Conservation (phyloP, 2,888 invertebrate species). For the Tiliacea aurago region DNA sequence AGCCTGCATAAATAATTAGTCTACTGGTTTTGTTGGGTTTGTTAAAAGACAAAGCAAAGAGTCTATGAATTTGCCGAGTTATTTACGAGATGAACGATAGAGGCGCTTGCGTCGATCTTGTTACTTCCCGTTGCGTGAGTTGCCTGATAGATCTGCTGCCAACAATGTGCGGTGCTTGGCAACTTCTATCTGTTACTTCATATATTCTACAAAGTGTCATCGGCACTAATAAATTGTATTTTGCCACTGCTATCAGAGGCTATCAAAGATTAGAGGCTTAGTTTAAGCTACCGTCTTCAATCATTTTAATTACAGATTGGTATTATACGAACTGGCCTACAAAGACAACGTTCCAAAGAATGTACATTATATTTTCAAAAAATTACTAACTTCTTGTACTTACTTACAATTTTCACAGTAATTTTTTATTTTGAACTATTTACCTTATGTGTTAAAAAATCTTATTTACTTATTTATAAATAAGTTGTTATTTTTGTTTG, state of each 20-base stretch:
- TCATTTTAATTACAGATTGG: slow-evolving; percentile 7
- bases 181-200: slow-evolving; percentile 33
- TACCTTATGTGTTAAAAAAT: slow-evolving; percentile 5
- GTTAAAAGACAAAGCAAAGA: background rate
- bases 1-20: background rate
- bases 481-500: slow-evolving; percentile 75
- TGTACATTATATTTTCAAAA: background rate
- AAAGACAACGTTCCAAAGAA: background rate
- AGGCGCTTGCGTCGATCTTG: slow-evolving; percentile 42
- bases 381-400: background rate
- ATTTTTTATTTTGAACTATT: slow-evolving; percentile 19
- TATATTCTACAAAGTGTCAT: slow-evolving; percentile 47
- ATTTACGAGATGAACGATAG: slow-evolving; percentile 14
- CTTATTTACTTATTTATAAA: slow-evolving; percentile 28
- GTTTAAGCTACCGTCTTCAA: background rate
- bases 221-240: slow-evolving; percentile 16
- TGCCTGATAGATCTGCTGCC: slow-evolving; percentile 40
- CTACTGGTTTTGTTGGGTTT: background rate
- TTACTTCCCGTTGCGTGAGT: slow-evolving; percentile 25
- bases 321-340: background rate
- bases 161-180: slow-evolving; percentile 42
- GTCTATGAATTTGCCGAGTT: background rate
- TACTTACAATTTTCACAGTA: background rate
- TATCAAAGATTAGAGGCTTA: slow-evolving; percentile 2
- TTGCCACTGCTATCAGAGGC: background rate